These are phyloP conservation scores for Eucidaris tribuloides DNA, from an alignment of 35 echinoderm and acorn worm species.

Conservation along the genomic window DNA sequence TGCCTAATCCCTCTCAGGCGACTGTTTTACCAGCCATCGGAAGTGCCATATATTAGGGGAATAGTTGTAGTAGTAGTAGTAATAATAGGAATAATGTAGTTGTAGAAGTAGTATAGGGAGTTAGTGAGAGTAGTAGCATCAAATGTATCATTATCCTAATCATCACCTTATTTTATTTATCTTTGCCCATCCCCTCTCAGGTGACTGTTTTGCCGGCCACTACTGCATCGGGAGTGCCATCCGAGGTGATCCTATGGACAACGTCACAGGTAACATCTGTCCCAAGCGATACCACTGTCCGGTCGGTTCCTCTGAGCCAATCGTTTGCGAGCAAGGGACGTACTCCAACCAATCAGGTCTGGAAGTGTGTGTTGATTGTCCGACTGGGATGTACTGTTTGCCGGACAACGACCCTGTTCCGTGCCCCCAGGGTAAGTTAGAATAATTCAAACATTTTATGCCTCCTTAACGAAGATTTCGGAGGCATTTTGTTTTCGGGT, in stretches of 20 bases:
- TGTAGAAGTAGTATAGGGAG: too few species aligned
- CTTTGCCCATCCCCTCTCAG: constrained; percentile 21
- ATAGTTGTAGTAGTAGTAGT: too few species aligned
- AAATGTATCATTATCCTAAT: too few species aligned
- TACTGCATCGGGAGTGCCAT: constrained; percentile 75
- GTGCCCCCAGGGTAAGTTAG: constrained; percentile 73
- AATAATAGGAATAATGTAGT: too few species aligned
- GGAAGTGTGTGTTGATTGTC: constrained; percentile 52
- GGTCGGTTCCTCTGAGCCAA: constrained; percentile 32
- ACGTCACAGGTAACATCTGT: constrained; percentile 78
- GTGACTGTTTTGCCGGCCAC: constrained; percentile 74
- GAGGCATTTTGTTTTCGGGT: too few species aligned
- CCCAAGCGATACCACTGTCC: constrained; percentile 70
- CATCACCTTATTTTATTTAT: too few species aligned
- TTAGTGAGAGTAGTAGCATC: too few species aligned
- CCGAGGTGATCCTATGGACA: constrained; percentile 64
- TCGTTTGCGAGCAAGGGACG: constrained; percentile 61
- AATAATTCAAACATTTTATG: too few species aligned
- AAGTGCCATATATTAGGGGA: too few species aligned
- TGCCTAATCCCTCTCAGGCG: too few species aligned
- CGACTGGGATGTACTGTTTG: constrained; percentile 57
- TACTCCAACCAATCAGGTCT: constrained; percentile 76
- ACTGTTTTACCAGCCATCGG: too few species aligned
- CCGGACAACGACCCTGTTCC: constrained; percentile 82
- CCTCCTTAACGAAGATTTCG: too few species aligned